phyloP scores from a whole-genome alignment of 2,113 vertebrate genomes.

The Oncorhynchus keta region DNA sequence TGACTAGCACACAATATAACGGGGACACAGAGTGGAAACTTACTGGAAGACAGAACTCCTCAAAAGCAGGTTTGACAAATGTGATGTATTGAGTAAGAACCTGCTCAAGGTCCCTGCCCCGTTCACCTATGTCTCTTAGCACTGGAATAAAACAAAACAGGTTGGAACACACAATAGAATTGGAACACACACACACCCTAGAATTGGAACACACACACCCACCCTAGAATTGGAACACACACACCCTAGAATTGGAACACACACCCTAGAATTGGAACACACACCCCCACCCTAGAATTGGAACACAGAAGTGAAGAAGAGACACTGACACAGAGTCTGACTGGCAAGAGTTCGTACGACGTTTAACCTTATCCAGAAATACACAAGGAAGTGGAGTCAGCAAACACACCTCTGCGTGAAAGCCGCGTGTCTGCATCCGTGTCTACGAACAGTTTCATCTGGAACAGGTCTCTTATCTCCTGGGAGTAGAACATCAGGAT shows the following conservation, averaged over 20 bases:
- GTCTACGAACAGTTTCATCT: conserved; percentile 98
- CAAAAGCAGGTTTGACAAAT: conserved; percentile 96
- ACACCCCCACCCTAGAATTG: background rate
- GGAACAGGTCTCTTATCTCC: conserved; percentile 93
- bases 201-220: background rate
- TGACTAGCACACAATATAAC: background rate
- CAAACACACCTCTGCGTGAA: conserved; percentile 87
- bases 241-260: no score
- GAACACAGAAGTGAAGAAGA: background rate
- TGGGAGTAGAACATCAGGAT: conserved; percentile 97
- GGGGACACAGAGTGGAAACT: conserved; percentile 54
- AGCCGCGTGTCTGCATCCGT: conserved; percentile 94
- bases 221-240: background rate
- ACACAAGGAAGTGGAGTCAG: background rate
- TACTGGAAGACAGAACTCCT: conserved; percentile 98
- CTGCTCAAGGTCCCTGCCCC: conserved; percentile 91
- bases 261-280: background rate
- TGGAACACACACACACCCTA: background rate
- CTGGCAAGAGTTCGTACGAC: background rate
- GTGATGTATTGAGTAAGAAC: conserved; percentile 94
- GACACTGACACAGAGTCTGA: no score
- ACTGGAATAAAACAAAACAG: conserved; percentile 68
- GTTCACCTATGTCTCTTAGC: conserved; percentile 89
- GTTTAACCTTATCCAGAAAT: background rate
- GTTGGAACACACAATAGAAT: background rate